Percentiles rank a stretch among this genome's conserved stretches.
Conservation (phyloP, 2,888 invertebrate species). For the Rutpela maculata region DNA sequence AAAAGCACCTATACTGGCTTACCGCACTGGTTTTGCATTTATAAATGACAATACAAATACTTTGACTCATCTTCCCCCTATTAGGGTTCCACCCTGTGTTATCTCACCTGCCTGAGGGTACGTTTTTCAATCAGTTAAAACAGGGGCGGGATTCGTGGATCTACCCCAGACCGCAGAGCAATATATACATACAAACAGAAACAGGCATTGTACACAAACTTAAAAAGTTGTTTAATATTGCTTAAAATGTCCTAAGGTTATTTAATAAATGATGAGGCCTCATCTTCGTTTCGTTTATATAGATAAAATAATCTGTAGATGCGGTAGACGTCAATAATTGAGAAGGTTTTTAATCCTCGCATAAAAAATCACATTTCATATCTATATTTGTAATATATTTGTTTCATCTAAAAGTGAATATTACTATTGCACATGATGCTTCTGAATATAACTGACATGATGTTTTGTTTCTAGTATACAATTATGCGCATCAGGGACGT, state of each 20-base stretch:
- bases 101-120: conserved; percentile 66
- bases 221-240: conserved; percentile 58
- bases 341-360: background rate
- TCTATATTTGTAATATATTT: no score
- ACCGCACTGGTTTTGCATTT: conserved; percentile 65
- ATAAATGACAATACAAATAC: conserved; percentile 66
- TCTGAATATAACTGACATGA: no score
- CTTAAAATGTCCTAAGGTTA: conserved; percentile 38
- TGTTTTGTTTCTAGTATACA: no score
- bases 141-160: conserved; percentile 50
- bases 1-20: conserved; percentile 61
- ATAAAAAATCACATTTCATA: background rate
- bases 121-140: conserved; percentile 66
- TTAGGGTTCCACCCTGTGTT: conserved; percentile 58
- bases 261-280: conserved; percentile 27
- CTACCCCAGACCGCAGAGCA: conserved; percentile 50
- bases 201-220: conserved; percentile 56
- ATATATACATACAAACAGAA: conserved; percentile 52
- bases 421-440: no score
- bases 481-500: no score
- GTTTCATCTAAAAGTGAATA: no score
- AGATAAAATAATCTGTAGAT: conserved; percentile 13
- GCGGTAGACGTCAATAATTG: background rate
- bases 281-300: conserved; percentile 28
- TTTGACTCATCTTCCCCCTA: conserved; percentile 63